Percentiles rank a stretch among this genome's conserved stretches.
Evolutionary conservation across 1,140 invertebrate species (phyloP).

Genomic region (Drosophila athabasca): DNA sequence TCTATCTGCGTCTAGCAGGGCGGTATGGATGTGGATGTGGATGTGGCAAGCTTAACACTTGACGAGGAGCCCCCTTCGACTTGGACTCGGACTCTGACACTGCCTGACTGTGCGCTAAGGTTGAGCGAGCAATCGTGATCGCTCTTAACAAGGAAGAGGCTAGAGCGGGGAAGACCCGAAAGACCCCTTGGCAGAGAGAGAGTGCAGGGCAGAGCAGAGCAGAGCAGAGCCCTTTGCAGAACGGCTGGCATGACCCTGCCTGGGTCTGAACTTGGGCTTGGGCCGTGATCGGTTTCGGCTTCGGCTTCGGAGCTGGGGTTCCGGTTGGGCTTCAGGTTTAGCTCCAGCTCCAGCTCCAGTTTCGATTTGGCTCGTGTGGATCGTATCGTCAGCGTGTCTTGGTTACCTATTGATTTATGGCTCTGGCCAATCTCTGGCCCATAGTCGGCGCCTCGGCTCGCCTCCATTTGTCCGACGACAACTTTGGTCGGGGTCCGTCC

Average conservation of each 20-base stretch:
- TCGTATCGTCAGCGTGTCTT: background rate
- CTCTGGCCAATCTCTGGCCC: slow-evolving; percentile 5
- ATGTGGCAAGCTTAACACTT: slow-evolving; percentile 37
- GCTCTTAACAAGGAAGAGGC: no score
- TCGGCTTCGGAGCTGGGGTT: background rate
- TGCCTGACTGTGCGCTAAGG: slow-evolving; percentile 38
- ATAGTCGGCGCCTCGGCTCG: slow-evolving; percentile 32
- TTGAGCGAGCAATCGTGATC: slow-evolving; percentile 47
- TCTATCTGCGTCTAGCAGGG: slow-evolving; percentile 1
- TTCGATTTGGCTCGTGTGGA: slow-evolving; percentile 29
- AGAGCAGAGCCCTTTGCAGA: background rate
- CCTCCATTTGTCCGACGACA: background rate
- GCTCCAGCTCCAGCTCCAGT: slow-evolving; percentile 31
- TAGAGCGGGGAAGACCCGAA: slow-evolving; percentile 10
- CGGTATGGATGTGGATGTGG: slow-evolving; percentile 5
- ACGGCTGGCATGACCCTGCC: no score
- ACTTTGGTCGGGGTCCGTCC: background rate
- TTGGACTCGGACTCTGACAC: background rate
- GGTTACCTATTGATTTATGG: slow-evolving; percentile 67
- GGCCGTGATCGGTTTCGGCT: background rate
- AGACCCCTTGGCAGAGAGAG: slow-evolving; percentile 14
- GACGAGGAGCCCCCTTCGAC: slow-evolving; percentile 11
- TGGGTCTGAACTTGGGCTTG: background rate
- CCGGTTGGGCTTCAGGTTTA: background rate
- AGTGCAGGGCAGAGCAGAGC: no score